These are phyloP conservation scores for Trematomus bernacchii DNA, from an alignment of 2,797 vertebrate species.

Conservation along the genomic window DNA sequence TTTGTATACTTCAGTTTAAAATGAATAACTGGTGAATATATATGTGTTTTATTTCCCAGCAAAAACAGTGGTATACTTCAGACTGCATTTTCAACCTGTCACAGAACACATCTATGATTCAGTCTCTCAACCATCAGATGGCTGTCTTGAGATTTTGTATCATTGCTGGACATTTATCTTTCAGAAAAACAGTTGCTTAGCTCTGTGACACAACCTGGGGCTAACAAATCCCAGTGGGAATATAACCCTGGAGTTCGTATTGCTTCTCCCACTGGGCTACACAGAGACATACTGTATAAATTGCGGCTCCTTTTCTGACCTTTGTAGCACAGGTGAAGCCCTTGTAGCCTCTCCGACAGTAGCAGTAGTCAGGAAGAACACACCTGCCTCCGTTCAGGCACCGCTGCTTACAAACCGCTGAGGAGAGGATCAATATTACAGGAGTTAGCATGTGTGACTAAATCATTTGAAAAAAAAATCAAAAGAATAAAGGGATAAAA, in stretches of 20 bases:
- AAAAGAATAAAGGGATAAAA: background rate
- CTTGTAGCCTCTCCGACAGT: constrained; percentile 87
- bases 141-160: background rate
- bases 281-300: background rate
- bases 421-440: constrained; percentile 13
- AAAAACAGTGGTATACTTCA: too few species aligned
- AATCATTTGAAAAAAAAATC: too few species aligned
- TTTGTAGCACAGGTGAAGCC: constrained; percentile 87
- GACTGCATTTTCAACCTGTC: too few species aligned
- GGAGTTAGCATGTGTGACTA: too few species aligned
- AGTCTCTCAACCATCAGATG: background rate
- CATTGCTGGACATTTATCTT: background rate
- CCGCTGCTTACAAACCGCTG: constrained; percentile 88
- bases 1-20: too few species aligned
- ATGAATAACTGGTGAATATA: too few species aligned
- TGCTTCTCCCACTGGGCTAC: background rate
- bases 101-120: too few species aligned
- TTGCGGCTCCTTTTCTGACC: constrained; percentile 57
- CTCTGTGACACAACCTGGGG: too few species aligned
- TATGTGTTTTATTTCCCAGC: too few species aligned
- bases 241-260: background rate
- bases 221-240: background rate
- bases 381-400: constrained; percentile 92
- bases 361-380: constrained; percentile 88
- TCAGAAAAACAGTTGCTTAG: background rate